Percentiles rank a stretch among this genome's conserved stretches.
phyloP scores from a whole-genome alignment of 2,113 vertebrate species.

The Willisornis vidua region DNA sequence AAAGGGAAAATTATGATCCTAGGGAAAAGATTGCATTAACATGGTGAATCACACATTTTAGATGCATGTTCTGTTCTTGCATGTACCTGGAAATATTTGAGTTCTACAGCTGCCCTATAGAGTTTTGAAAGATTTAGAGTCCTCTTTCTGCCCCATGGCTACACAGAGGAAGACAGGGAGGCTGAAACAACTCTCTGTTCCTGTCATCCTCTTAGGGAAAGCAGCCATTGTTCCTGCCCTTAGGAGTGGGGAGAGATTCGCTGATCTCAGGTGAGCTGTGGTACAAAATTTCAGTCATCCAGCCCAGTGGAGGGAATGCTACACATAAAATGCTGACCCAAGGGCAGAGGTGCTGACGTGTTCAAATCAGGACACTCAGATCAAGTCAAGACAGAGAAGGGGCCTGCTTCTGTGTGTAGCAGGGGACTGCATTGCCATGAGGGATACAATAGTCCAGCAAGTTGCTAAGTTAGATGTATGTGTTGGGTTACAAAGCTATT shows the following conservation, averaged over 20 bases:
- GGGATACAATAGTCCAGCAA: background rate
- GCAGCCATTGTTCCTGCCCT: background rate
- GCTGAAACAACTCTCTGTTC: background rate
- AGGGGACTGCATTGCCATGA: background rate
- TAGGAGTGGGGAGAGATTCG: background rate
- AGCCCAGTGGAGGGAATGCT: background rate
- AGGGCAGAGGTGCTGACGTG: accelerated
- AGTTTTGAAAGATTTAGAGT: background rate
- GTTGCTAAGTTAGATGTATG: background rate
- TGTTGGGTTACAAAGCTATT: background rate
- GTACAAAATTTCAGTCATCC: background rate
- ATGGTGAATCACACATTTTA: background rate
- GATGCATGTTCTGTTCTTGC: background rate
- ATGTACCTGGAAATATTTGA: background rate
- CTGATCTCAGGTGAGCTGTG: background rate
- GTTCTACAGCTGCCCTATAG: background rate
- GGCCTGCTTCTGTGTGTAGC: background rate
- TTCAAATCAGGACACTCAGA: background rate
- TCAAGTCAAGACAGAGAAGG: background rate
- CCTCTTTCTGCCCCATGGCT: background rate
- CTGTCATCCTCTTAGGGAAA: background rate
- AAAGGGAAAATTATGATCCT: background rate
- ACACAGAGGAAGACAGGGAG: background rate
- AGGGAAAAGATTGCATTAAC: background rate
- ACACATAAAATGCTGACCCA: background rate